Conservation (phyloP, 2,797 vertebrate genomes). For the Octomys mimax region DNA sequence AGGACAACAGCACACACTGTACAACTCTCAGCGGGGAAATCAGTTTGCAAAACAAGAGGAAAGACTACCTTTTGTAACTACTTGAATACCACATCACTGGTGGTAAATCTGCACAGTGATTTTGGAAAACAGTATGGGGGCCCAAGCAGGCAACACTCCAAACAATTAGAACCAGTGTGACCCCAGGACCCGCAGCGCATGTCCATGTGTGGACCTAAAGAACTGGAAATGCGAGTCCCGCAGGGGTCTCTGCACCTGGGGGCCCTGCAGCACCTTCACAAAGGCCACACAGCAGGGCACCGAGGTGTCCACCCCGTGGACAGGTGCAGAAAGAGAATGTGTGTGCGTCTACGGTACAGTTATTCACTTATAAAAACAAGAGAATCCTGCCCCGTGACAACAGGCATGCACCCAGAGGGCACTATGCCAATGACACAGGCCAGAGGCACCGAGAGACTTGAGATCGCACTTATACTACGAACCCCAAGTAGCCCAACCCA, state of each 20-base stretch:
- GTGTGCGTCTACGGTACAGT: too few species aligned
- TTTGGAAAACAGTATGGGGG: neutral
- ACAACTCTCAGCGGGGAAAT: neutral
- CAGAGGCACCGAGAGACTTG: neutral
- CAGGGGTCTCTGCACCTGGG: neutral
- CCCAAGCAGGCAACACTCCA: neutral
- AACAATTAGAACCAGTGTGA: neutral
- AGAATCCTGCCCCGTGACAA: neutral
- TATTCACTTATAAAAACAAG: neutral
- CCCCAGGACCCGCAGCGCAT: neutral
- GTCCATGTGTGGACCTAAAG: neutral
- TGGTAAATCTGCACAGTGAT: neutral
- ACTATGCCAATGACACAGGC: neutral
- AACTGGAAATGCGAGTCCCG: neutral
- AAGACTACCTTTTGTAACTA: neutral
- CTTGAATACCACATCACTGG: neutral
- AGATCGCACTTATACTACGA: neutral
- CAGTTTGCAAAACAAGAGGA: conserved; percentile 52
- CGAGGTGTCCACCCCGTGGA: neutral
- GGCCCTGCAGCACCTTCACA: neutral
- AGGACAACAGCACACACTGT: too few species aligned
- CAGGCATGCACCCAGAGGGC: neutral
- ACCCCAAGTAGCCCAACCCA: neutral
- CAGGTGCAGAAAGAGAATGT: neutral
- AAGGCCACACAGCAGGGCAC: neutral